Evolutionary conservation across 2,113 vertebrate species (phyloP).

Genomic region (Blennius ocellaris): DNA sequence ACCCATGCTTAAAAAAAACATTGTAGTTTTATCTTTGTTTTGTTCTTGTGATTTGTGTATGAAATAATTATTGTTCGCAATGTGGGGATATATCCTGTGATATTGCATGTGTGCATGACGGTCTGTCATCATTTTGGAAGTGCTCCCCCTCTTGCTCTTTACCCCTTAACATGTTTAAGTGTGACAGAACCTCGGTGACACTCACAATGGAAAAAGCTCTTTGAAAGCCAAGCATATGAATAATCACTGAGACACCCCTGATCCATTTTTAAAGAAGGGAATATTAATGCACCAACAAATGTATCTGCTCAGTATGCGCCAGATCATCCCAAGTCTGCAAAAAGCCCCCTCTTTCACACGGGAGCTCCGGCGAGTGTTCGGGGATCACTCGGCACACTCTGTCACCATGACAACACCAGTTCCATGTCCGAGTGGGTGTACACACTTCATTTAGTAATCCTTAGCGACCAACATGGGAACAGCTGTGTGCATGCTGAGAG

Average conservation of each 20-base stretch:
- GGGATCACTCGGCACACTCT: conserved; percentile 76
- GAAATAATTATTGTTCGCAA: conserved; percentile 28
- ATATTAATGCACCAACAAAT: conserved; percentile 76
- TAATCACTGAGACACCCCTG: conserved; percentile 74
- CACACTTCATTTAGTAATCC: conserved; percentile 80
- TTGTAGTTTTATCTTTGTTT: background rate
- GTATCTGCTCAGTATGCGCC: conserved; percentile 67
- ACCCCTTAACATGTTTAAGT: conserved; percentile 61
- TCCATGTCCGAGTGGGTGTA: conserved; percentile 77
- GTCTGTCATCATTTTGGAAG: conserved; percentile 58
- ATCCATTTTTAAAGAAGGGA: conserved; percentile 74
- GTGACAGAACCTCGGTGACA: conserved; percentile 70
- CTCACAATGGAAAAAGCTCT: conserved; percentile 67
- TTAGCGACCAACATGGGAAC: conserved; percentile 68
- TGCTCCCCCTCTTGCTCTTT: conserved; percentile 44
- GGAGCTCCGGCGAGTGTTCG: conserved; percentile 47
- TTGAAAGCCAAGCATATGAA: conserved; percentile 75
- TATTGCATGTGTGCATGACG: conserved; percentile 41
- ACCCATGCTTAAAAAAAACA: conserved; percentile 6
- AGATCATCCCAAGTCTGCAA: conserved; percentile 65
- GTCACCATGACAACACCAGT: conserved; percentile 84
- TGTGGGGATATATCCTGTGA: conserved; percentile 26
- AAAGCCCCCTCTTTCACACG: conserved; percentile 47
- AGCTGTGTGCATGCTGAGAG: conserved; percentile 74
- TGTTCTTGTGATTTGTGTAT: background rate